A percentile compares a stretch with the other conserved stretches of the same genome.
Evolutionary conservation across 1,140 invertebrate genomes (phyloP).

Genomic region (Thaumatotibia leucotreta): DNA sequence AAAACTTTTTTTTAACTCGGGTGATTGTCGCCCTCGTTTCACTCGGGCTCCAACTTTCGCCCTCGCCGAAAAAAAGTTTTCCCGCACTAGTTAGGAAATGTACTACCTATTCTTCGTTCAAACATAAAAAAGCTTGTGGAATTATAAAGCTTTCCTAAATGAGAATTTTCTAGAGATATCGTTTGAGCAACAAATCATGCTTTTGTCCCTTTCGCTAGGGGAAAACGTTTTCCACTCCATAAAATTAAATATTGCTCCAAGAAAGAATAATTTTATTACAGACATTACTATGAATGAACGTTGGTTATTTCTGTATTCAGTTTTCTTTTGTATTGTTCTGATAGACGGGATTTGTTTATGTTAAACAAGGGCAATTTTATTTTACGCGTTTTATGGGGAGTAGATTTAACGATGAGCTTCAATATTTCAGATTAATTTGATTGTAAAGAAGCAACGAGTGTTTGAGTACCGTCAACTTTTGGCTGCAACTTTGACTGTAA

Average conservation of each 20-base stretch:
- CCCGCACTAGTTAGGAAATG: too few species aligned
- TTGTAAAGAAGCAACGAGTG: background rate
- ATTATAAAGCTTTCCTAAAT: slow-evolving; percentile 45
- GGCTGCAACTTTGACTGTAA: too few species aligned
- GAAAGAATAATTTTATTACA: slow-evolving; percentile 57
- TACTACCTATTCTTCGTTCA: too few species aligned
- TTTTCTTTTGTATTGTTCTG: slow-evolving; percentile 5
- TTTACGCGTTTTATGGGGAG: background rate
- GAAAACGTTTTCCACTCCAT: slow-evolving; percentile 60
- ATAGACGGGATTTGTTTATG: background rate
- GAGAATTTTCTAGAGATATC: slow-evolving; percentile 49
- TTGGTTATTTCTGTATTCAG: slow-evolving; percentile 17
- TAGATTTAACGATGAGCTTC: background rate
- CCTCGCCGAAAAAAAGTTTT: too few species aligned
- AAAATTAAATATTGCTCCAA: slow-evolving; percentile 63
- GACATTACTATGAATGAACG: slow-evolving; percentile 10
- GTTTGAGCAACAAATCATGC: slow-evolving; percentile 59
- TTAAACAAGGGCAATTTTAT: slow-evolving; percentile 6
- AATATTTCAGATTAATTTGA: background rate
- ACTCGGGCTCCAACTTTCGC: too few species aligned
- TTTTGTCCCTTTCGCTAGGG: slow-evolving; percentile 45
- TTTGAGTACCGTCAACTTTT: too few species aligned
- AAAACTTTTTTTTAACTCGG: too few species aligned
- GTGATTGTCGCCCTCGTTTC: too few species aligned
- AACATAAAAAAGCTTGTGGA: slow-evolving; percentile 35